Base-by-base conservation (phyloP, 2,113 vertebrate genomes). In the Coreoperca whiteheadi region DNA sequence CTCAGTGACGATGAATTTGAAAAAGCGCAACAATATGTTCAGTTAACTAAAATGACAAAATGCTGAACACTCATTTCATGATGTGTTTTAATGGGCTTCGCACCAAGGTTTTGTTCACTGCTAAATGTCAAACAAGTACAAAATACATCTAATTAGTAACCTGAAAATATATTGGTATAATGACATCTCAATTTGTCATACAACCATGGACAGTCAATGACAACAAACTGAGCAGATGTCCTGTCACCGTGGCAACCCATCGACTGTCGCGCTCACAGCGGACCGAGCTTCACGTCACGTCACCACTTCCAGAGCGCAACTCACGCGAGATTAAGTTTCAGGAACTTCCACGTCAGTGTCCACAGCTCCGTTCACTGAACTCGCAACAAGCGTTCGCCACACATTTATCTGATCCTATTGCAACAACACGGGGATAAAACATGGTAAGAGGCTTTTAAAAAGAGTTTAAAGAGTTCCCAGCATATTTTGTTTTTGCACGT, bases 341-440 rank as follows among this genome's bases (percentile, higher is more conserved):
- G 95, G 95, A 96, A 96, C 90, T 95, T 96, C 95, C 95, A 96
- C 95, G 95, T 96, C 95, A 95, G 91, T 93, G 6, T 65, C 78
- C 83, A 91, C 75, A 79, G 75, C 61, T 14, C 74, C 56, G 88
- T 89, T 72, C 81, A 74, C 79, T 64, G 73, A 61, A 88, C 32
- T 86, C 79, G 74, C 39, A 50, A 64, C 74, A 30, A 43, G 50
- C 64, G 77, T 80, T 76, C 66, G 39, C 32, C 46, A 84, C 61
- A 68, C 21, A 71, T 85, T 89, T 84, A 54, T 53, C 57, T 6
- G 23, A 23, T 63, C 21, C 83, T 74, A 87, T 86, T 83, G 84
- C 54, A 67, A 83, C 80, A 85, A 71, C 57, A 63, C 63, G 12
- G 84, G 71, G 69, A 87, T 86, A 68, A 81, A 92, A 89, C 51